Base-by-base conservation (phyloP, 1,140 invertebrate species). In the Drosophila lacertosa region DNA sequence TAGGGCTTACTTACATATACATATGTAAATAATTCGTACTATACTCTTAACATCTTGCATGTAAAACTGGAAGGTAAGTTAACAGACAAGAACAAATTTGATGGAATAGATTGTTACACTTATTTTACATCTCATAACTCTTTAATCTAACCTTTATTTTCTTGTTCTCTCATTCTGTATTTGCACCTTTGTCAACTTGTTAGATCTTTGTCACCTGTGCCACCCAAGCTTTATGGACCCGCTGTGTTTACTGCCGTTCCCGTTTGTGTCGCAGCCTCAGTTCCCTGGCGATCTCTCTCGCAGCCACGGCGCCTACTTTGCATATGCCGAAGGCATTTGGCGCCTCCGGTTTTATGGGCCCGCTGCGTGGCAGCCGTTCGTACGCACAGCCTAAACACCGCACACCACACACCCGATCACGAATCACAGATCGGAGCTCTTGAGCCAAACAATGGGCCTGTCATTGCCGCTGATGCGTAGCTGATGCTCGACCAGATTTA, bases 401-500 rank as follows among this genome's bases (percentile, higher is more conserved):
- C 10, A 13, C 20, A 18, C 11, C 26, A 45, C 15, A 4, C 15
- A 15, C 11, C 22, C n/a, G 13, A 13, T 32, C 26, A 29, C 6
- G 9, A 29, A 29, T 29, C 29, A 33, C 48, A 65, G 50, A n/a
- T 47, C 32, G 26, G 42, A 45, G 44, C 66, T 69, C 66, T 63
- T 59, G 29, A 77, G 5, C 15, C 9, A 45, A 69, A 84, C 83
- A 84, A 66, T 63, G 37, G 35, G 35, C 16, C 63, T 84, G 80
- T 86, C 77, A 77, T 47, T 84, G 74, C 32, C 72, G 66, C 62
- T 68, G 76, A 86, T 73, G 80, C 81, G 81, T 81, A 63, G 55
- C 78, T 66, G 70, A 77, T 74, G 59, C 45, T 63, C 54, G 54
- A 54, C 51, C 77, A 84, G 81, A 86, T 86, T 86, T 86, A 86